Evolutionary conservation across 2,113 vertebrate genomes (phyloP).

Genomic region (Oxyruncus cristatus): DNA sequence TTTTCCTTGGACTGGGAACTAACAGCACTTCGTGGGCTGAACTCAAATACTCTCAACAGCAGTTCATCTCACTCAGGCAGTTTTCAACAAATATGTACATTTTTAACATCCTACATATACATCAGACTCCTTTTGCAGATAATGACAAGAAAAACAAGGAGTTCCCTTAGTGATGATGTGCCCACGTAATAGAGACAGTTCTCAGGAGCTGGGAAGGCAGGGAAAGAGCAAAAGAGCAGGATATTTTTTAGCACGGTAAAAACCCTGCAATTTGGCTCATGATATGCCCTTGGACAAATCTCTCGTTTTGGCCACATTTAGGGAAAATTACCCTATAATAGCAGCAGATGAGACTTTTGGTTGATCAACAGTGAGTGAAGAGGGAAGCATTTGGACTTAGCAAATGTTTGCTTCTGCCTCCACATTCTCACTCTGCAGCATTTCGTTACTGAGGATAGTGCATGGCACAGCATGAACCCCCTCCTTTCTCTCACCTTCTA

Average conservation of each 20-base stretch:
- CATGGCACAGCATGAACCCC: neutral
- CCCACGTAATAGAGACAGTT: neutral
- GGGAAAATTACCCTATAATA: neutral
- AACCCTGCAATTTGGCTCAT: neutral
- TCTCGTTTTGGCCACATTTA: neutral
- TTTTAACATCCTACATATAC: conserved; percentile 5
- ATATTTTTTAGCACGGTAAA: neutral
- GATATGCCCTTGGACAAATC: neutral
- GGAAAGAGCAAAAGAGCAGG: neutral
- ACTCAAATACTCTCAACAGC: neutral
- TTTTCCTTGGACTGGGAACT: neutral
- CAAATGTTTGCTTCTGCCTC: neutral
- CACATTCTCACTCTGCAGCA: neutral
- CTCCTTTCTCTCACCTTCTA: conserved; percentile 6
- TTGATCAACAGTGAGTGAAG: neutral
- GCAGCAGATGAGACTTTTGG: neutral
- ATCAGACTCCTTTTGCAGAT: neutral
- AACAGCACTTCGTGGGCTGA: neutral
- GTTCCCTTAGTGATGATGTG: conserved; percentile 22
- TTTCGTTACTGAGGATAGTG: neutral
- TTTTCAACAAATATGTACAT: conserved; percentile 14
- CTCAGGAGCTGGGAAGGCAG: neutral
- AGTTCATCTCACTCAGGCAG: neutral
- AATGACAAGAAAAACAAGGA: conserved; percentile 45
- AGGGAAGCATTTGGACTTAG: neutral